A percentile compares a stretch with the other conserved stretches of the same genome.
phyloP scores from a whole-genome alignment of 2,797 vertebrate species.

The Spinibarbus caldwelli region DNA sequence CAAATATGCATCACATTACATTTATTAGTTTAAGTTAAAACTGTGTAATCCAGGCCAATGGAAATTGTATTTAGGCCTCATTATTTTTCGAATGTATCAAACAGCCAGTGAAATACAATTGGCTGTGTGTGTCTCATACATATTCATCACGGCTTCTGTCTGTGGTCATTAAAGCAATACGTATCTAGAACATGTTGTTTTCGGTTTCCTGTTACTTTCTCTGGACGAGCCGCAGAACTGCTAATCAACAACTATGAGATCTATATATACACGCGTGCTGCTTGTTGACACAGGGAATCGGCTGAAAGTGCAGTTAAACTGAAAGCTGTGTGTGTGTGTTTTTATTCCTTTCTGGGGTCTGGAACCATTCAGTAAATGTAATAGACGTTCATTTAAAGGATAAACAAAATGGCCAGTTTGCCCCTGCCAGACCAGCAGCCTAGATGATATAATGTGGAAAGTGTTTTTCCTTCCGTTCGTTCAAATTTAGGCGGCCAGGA shows the following conservation, averaged over 20 bases:
- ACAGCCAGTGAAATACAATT: constrained; percentile 1
- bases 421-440: constrained; percentile 70
- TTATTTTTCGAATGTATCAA: neutral
- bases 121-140: constrained; percentile 30
- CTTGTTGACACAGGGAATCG: constrained; percentile 69
- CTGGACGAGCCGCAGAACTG: constrained; percentile 55
- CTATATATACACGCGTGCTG: constrained; percentile 63
- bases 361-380: constrained; percentile 67
- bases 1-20: neutral
- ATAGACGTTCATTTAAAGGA: constrained; percentile 72
- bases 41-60: neutral
- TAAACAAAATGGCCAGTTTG: constrained; percentile 74
- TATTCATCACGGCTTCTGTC: constrained; percentile 47
- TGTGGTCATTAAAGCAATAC: constrained; percentile 63
- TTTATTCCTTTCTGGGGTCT: constrained; percentile 63
- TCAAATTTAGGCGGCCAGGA: neutral
- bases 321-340: constrained; percentile 36
- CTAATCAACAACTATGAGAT: constrained; percentile 61
- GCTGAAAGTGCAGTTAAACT: constrained; percentile 63
- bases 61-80: neutral
- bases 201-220: constrained; percentile 61
- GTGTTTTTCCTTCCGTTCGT: constrained; percentile 41
- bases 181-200: constrained; percentile 60
- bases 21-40: neutral
- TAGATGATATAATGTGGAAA: constrained; percentile 70